Evolutionary conservation across 2,113 vertebrate genomes (phyloP), one percentile per base, ranked within the genome.

Genomic region (Steatornis caripensis): DNA sequence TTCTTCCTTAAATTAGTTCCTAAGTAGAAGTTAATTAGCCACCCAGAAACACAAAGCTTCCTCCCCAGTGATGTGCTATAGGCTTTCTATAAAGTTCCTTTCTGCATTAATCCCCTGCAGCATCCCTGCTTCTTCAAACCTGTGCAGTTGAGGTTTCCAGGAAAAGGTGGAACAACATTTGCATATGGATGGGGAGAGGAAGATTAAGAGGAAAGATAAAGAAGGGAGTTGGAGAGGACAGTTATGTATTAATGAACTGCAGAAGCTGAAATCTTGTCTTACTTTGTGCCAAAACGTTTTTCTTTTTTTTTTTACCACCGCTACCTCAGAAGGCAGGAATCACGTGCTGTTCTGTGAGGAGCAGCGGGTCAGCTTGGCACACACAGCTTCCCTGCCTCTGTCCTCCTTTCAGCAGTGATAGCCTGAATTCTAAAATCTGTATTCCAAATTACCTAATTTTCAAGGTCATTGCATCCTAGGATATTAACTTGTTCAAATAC

Each of bases 1-100:
- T 80, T 87, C 36, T 83, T 65, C 20, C 74, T 77, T 74, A 60
- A 76, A 69, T 84, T 84, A 87, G 20, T 81, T 54, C 34, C 87
- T 81, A 77, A 87, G 29, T 5, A 87, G 60, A 84, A 53, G 60
- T 79, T 93, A 89, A 89, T 86, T 91, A 93, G 46, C 66, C 61
- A 79, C 81, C 23, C n/a, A 75, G 71, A 79, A 95, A 69, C 41
- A 66, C 65, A 61, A 89, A 46, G 55, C 61, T 83, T 66, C 51
- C 23, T 70, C 55, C 34, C 51, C 51, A 65, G 39, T 75, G 41
- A 54, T 61, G 76, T 51, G n/a, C 46, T 89, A 26, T n/a, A 57
- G 46, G 30, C 36, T 89, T 85, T 79, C 41, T 75, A 15, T 15
- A 22, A 60, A 36, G 72, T 82, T 84, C 20, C 30, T 84, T 74